phyloP scores from a whole-genome alignment of 2,113 vertebrate genomes.

The Patagioenas fasciata region DNA sequence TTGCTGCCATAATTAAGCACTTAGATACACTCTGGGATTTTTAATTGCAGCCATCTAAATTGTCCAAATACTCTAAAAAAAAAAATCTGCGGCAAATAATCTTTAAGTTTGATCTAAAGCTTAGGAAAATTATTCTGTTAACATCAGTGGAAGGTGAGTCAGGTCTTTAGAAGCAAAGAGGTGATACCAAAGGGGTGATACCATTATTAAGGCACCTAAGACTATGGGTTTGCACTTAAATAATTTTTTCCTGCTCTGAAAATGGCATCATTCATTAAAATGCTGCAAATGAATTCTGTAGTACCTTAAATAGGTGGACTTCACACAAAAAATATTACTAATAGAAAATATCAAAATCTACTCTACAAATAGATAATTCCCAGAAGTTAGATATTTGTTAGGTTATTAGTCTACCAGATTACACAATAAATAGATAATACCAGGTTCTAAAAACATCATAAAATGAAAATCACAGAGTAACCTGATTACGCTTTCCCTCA shows the following conservation, averaged over 20 bases:
- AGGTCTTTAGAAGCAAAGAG: neutral
- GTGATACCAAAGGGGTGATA: neutral
- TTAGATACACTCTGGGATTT: neutral
- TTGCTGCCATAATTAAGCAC: neutral
- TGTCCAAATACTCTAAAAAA: neutral
- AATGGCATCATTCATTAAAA: neutral
- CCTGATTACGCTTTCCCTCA: neutral
- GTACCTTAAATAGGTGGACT: neutral
- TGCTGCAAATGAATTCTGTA: neutral
- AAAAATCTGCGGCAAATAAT: neutral
- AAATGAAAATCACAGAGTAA: slow-evolving; percentile 7
- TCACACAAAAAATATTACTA: neutral
- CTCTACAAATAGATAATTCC: neutral
- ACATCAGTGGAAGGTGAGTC: neutral
- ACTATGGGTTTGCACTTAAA: neutral
- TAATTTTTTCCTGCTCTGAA: neutral
- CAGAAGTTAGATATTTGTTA: neutral
- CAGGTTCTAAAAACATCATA: neutral
- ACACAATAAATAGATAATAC: slow-evolving; percentile 4
- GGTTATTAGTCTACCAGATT: slow-evolving; percentile 27
- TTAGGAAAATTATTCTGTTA: neutral
- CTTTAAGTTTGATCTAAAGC: neutral
- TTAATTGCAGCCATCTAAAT: neutral
- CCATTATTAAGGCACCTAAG: neutral
- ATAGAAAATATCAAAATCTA: neutral